These are phyloP conservation scores for Apostichopus leukothele DNA, from an alignment of 53 echinoderm and acorn worm genomes.

Conservation along the genomic window DNA sequence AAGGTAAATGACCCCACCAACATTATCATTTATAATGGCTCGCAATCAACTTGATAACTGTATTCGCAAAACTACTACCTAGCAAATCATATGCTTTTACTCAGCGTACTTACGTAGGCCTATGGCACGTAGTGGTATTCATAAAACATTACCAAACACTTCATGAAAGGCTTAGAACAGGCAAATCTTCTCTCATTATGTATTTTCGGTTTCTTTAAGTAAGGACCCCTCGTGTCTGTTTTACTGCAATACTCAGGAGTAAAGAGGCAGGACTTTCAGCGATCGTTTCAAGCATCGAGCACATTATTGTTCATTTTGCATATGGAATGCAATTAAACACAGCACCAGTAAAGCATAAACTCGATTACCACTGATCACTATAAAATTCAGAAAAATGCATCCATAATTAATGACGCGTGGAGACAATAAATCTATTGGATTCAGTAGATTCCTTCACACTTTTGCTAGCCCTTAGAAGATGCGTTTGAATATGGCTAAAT, in stretches of 20 bases:
- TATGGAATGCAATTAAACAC: conserved; percentile 41
- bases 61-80: too few species aligned
- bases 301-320: conserved; percentile 25
- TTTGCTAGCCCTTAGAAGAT: background rate
- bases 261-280: background rate
- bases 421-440: background rate
- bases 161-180: too few species aligned
- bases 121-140: too few species aligned
- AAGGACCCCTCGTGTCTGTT: background rate
- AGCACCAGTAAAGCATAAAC: conserved; percentile 30
- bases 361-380: conserved; percentile 32
- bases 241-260: background rate
- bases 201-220: background rate
- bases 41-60: too few species aligned
- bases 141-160: too few species aligned
- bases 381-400: conserved; percentile 22
- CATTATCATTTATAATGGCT: too few species aligned
- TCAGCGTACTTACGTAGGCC: too few species aligned
- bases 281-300: background rate
- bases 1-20: too few species aligned
- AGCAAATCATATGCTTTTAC: too few species aligned
- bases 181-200: too few species aligned
- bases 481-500: conserved; percentile 2
- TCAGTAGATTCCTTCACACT: conserved; percentile 11
- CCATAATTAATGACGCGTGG: conserved; percentile 41